Evolutionary conservation across 2,888 invertebrate species (phyloP).

Genomic region (Podotricha telesiphe): DNA sequence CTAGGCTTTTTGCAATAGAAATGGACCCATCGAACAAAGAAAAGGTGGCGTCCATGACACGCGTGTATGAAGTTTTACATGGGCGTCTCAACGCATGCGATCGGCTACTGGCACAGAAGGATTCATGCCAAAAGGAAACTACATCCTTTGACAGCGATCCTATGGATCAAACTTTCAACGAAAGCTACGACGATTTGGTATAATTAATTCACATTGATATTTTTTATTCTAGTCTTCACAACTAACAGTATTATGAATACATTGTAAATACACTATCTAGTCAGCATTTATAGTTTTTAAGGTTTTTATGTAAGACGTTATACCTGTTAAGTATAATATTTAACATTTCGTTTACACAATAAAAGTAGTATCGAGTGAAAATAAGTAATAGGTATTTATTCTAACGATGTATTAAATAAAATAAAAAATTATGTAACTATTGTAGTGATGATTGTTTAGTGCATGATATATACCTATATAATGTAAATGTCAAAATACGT

Average conservation of each 20-base stretch:
- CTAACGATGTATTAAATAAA: not conserved
- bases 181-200: conserved; percentile 67
- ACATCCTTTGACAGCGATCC: conserved; percentile 67
- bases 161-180: conserved; percentile 70
- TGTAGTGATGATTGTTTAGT: conserved; percentile 6
- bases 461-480: not conserved
- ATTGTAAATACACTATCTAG: conserved; percentile 34
- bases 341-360: not conserved
- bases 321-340: not conserved
- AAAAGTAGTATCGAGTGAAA: not conserved
- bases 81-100: conserved; percentile 75
- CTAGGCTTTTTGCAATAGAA: conserved; percentile 78
- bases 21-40: conserved; percentile 79
- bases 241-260: conserved; percentile 38
- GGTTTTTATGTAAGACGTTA: not conserved
- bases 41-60: conserved; percentile 78
- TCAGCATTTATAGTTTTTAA: conserved; percentile 17
- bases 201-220: conserved; percentile 47
- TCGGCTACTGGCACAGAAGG: conserved; percentile 69
- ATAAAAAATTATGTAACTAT: not conserved
- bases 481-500: conserved; percentile 56
- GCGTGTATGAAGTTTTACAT: conserved; percentile 76
- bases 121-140: conserved; percentile 57
- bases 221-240: conserved; percentile 25
- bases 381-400: too few relatives aligned